Base-by-base conservation (phyloP, 2,113 vertebrate species). In the Electrona antarctica region DNA sequence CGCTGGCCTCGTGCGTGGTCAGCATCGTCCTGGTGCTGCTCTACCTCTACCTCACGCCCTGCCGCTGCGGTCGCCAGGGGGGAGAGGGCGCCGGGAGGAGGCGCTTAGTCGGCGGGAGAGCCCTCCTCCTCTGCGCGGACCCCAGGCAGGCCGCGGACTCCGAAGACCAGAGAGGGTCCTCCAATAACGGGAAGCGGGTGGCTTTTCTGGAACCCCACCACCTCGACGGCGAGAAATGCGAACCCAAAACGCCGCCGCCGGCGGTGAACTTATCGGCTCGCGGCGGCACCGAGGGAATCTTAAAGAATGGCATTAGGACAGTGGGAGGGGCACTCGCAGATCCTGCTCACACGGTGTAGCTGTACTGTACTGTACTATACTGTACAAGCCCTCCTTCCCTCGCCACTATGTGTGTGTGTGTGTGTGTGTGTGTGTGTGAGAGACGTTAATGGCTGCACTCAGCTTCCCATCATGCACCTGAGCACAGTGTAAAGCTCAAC, bases 11-110 rank as follows among this genome's bases (percentile, higher is more conserved):
- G 73, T 96, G 95, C 56, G 92, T 95, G 71, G 91, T 95, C 75
- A 96, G 95, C 87, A 95, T 96, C 69, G 71, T 95, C 73, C 87
- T 96, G 82, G 95, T 96, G 70, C 82, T 96, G 70, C 91, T 96
- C 11, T 96, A 96, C 80, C 94, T 96, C 10, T 96, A 96, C 78
- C 87, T 96, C 80, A 96, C 94, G 1, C 95, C 95, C 4, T 96
- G 95, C 51, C 91, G 90, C 0, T 96, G 94, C 21, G 21, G 21
- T 74, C 90, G 87, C 33, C 33, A 4, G 33, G 33, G 33, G 3
- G 5, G 33, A 41, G 33, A 41, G 5, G 21, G 21, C 21, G 21
- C 21, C 21, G 45, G 13, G 59, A 29, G 8, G 68, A 21, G 21
- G 45, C 8, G 21, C 48, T 3, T 77, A 68, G 4, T 69, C 63